Evolutionary conservation across 1,140 invertebrate species (phyloP), one percentile per base, ranked within the genome.

Genomic region (Uloborus diversus): DNA sequence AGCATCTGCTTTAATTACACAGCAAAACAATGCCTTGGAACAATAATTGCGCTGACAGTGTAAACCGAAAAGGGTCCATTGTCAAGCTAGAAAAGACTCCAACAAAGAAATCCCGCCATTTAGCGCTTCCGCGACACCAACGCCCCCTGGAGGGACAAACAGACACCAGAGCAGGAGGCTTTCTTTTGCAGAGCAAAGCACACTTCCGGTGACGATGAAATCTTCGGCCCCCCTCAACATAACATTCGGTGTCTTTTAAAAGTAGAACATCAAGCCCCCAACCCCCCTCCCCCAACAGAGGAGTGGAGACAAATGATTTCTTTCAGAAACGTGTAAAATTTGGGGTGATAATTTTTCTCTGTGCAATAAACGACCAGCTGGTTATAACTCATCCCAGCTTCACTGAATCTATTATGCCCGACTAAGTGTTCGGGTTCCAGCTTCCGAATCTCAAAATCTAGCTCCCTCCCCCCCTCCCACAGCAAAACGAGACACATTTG

Each of bases 31-130:
- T 37, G 73, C 32, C 71, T 62, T 78, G 62, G 49, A 66, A 78
- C 73, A 78, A 78, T 66, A 78, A 78, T 78, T 78, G 73, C 73
- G 73, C 73, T 78, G 73, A 78, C 73, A 78, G 62, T 66, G 73
- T 78, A 73, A 73, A 73, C 70, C 70, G 1, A 73, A 73, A 73
- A 71, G 70, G n/a, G 35, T 17, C 57, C 57, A 78, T 78, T 78
- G 73, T 78, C 62, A 78, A n/a, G 70, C 57, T 32, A 25, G 70
- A 73, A 73, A 73, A 73, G 61, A 62, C 51, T 62, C 70, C 49
- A 56, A 65, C 61, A 78, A 78, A 66, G 62, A 78, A 78, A 66
- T 66, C 49, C 62, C 47, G 47, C 47, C 57, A 62, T 75, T 64
- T 64, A 61, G 69, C 30, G 30, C n/a, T 32, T 42, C 59, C 53